phyloP scores from a whole-genome alignment of 2,113 vertebrate species.

The Ondatra zibethicus region DNA sequence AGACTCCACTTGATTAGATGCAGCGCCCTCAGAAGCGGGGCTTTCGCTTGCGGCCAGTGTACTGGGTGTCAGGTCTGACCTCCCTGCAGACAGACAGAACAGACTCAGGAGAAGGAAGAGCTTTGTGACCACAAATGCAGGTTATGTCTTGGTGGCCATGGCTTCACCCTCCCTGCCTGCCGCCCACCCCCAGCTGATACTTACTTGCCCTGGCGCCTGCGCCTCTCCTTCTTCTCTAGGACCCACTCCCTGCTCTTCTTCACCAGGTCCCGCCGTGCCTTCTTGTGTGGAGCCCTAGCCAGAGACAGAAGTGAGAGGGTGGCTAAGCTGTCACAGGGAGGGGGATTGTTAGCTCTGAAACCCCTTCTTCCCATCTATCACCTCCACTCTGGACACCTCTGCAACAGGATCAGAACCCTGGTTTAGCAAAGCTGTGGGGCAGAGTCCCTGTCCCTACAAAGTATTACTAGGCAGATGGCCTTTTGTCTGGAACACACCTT shows the following conservation, averaged over 20 bases:
- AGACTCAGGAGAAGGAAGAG: background rate
- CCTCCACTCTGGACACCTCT: background rate
- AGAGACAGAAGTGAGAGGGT: background rate
- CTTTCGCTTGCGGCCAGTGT: conserved; percentile 93
- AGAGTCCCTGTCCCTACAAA: too few species aligned
- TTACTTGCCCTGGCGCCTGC: conserved; percentile 95
- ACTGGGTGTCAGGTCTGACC: conserved; percentile 94
- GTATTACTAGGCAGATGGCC: background rate
- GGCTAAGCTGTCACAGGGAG: background rate
- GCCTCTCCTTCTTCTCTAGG: conserved; percentile 95
- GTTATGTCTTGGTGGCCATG: background rate
- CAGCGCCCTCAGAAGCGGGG: conserved; percentile 87
- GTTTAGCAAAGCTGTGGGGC: background rate
- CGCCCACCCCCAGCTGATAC: background rate
- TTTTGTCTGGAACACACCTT: fast-evolving
- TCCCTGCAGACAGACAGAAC: conserved; percentile 84
- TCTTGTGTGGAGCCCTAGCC: conserved; percentile 88
- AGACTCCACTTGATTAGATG: background rate
- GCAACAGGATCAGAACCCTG: background rate
- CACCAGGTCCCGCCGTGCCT: conserved; percentile 87
- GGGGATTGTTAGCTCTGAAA: background rate
- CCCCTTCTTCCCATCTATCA: background rate
- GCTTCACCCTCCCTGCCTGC: fast-evolving
- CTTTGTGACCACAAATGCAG: background rate
- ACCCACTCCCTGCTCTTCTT: conserved; percentile 97